Evolutionary conservation across 2,888 invertebrate species (phyloP).

Genomic region (Lumbricus terrestris): DNA sequence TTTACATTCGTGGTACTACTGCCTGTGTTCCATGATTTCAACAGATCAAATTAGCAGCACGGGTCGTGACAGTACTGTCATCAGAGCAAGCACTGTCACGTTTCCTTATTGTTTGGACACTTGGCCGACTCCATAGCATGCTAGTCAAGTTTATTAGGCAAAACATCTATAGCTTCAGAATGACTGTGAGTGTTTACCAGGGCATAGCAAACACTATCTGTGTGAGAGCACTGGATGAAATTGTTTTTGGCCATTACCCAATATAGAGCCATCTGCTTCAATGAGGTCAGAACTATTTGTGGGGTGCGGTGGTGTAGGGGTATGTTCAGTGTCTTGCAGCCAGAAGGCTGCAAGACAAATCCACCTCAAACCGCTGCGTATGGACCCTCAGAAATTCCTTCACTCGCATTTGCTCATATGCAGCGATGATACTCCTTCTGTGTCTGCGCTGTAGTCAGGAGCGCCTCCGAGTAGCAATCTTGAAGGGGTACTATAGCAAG

Average conservation of each 20-base stretch:
- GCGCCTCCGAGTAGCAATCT: no score
- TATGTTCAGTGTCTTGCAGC: no score
- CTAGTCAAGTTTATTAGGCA: conserved; percentile 11
- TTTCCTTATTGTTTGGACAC: conserved; percentile 7
- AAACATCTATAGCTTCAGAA: neutral
- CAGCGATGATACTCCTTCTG: no score
- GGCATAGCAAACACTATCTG: neutral
- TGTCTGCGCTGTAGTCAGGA: no score
- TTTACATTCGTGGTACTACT: neutral
- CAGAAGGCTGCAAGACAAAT: no score
- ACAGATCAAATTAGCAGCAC: conserved; percentile 16
- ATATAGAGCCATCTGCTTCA: neutral
- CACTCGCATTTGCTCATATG: no score
- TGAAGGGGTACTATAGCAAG: no score
- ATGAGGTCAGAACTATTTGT: neutral
- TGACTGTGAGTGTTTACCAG: neutral
- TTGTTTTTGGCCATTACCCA: neutral
- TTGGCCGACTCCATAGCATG: neutral
- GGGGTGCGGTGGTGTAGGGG: no score
- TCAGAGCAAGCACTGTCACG: neutral
- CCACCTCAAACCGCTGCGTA: no score
- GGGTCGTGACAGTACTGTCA: conserved; percentile 5
- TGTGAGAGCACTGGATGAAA: neutral
- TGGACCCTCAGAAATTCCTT: no score
- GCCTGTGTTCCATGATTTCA: conserved; percentile 1